Evolutionary conservation across 2,888 invertebrate genomes (phyloP).

Genomic region (Plebejus melissa): DNA sequence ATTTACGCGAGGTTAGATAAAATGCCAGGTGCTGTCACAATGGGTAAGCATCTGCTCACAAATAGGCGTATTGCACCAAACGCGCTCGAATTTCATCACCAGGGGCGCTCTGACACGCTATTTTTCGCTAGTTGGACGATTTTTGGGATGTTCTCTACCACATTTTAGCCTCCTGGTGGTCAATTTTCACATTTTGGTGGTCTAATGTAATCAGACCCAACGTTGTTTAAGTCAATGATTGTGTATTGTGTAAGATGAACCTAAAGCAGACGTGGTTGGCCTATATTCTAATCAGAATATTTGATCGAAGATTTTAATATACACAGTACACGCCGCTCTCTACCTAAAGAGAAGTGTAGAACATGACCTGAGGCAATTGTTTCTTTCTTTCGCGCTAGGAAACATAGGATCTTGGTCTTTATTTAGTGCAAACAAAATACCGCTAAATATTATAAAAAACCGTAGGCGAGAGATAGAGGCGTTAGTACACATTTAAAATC

Average conservation of each 20-base stretch:
- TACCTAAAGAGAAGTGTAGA: not conserved
- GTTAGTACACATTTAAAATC: no score
- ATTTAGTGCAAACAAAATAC: no score
- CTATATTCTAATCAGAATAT: no score
- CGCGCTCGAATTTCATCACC: not conserved
- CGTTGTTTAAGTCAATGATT: not conserved
- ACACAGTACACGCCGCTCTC: no score
- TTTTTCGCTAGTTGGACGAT: not conserved
- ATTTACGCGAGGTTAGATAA: not conserved
- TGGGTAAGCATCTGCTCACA: slow-evolving; percentile 11
- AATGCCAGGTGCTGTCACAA: slow-evolving; percentile 13
- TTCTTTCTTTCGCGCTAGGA: not conserved
- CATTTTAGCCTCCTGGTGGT: not conserved
- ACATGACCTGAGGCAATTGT: not conserved
- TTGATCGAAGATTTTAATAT: no score
- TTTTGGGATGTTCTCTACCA: not conserved
- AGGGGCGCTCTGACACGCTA: not conserved
- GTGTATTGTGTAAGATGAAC: not conserved
- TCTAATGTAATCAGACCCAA: not conserved
- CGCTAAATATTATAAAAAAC: not conserved
- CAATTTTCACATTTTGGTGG: not conserved
- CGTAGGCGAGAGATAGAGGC: no score
- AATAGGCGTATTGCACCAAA: not conserved
- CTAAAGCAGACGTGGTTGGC: not conserved
- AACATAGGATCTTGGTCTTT: not conserved